Conservation (phyloP, 2,113 vertebrate species). For the Bos taurus region DNA sequence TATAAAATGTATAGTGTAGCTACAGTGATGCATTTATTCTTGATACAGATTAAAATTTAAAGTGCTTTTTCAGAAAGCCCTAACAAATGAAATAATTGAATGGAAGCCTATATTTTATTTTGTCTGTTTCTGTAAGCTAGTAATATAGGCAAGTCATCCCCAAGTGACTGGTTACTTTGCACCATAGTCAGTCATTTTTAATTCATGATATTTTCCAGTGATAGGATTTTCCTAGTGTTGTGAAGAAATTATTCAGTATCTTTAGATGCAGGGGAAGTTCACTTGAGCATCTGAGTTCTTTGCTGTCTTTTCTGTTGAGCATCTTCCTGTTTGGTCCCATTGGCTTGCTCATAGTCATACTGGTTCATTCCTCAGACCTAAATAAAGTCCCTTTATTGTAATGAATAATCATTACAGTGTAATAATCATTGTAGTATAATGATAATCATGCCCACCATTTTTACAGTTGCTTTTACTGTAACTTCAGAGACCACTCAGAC, state of each 20-base stretch:
- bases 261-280: not conserved
- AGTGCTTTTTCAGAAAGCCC: not conserved
- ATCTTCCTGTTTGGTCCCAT: not conserved
- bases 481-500: not conserved
- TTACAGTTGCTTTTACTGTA: not conserved
- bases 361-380: not conserved
- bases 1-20: not conserved
- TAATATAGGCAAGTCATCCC: not conserved
- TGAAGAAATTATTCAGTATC: not conserved
- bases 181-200: not conserved
- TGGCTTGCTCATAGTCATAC: not conserved
- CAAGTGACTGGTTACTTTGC: not conserved
- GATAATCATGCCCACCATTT: not conserved
- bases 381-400: not conserved
- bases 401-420: not conserved
- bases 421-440: not conserved
- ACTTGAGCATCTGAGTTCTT: not conserved
- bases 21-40: conserved; percentile 13
- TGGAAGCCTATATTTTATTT: not conserved
- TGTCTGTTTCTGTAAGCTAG: not conserved
- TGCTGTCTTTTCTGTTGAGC: not conserved
- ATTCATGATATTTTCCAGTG: not conserved
- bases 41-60: not conserved
- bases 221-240: not conserved
- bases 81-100: not conserved